Conservation (phyloP, 2,113 vertebrate species). For the Lampris incognitus region DNA sequence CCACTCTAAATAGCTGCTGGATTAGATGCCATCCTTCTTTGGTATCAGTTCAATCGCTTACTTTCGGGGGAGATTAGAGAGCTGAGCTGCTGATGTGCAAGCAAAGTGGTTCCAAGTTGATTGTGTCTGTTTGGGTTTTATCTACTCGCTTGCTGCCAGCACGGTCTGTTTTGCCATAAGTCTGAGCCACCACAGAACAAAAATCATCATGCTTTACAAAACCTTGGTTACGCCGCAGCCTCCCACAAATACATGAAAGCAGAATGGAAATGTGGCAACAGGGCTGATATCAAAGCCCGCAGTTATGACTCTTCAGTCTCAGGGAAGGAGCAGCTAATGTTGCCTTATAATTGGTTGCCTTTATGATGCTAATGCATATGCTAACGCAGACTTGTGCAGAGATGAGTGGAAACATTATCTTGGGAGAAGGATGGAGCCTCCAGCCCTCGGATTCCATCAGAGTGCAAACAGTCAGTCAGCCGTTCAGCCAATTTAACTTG, state of each 20-base stretch:
- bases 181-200: slow-evolving; percentile 12
- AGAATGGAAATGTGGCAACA: slow-evolving; percentile 31
- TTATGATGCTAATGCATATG: slow-evolving; percentile 53
- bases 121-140: slow-evolving; percentile 27
- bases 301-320: slow-evolving; percentile 8
- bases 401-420: slow-evolving; percentile 17
- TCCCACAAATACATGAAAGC: slow-evolving; percentile 32
- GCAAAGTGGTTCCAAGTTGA: slow-evolving; percentile 18
- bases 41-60: slow-evolving; percentile 36
- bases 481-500: no score
- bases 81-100: slow-evolving; percentile 20
- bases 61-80: slow-evolving; percentile 47
- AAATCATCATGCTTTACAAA: slow-evolving; percentile 9
- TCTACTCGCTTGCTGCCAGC: not conserved
- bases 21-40: slow-evolving; percentile 25
- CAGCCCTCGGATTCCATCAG: slow-evolving; percentile 28
- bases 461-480: slow-evolving; percentile 19
- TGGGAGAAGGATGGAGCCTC: not conserved
- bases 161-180: not conserved
- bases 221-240: slow-evolving; percentile 18
- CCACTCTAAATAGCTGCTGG: slow-evolving; percentile 31
- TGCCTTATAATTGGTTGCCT: slow-evolving; percentile 51
- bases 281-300: slow-evolving; percentile 43
- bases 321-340: slow-evolving; percentile 32
- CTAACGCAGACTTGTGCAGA: slow-evolving; percentile 22